These are phyloP conservation scores for Heteractis magnifica DNA, from an alignment of 92 coral and sea anemone species.

Conservation along the genomic window DNA sequence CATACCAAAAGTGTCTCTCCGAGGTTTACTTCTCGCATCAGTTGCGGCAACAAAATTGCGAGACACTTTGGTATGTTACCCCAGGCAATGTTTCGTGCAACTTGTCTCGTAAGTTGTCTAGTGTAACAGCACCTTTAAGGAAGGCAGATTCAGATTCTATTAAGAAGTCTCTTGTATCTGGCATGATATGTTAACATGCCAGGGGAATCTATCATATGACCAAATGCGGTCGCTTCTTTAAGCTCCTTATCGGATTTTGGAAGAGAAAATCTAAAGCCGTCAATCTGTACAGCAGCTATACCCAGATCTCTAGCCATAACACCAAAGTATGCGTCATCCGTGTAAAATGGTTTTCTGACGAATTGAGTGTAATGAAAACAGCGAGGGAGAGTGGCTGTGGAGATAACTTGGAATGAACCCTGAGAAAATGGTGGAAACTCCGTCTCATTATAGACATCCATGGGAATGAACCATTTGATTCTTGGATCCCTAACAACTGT, in stretches of 20 bases:
- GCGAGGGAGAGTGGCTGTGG: neutral
- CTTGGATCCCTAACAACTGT: neutral
- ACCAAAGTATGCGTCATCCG: neutral
- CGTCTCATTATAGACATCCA: neutral
- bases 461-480: neutral
- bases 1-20: no score
- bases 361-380: neutral
- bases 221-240: neutral
- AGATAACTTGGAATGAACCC: neutral
- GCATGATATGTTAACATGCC: neutral
- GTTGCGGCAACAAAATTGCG: no score
- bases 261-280: neutral
- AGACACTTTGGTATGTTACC: no score
- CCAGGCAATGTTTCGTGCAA: no score
- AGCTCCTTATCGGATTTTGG: neutral
- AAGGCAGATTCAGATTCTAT: no score
- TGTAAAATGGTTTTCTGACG: neutral
- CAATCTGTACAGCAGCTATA: neutral
- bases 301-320: slow-evolving; percentile 1
- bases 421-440: neutral
- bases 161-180: neutral
- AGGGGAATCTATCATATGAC: neutral
- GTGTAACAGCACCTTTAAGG: no score
- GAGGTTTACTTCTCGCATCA: no score
- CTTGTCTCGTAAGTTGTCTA: no score